Conservation (phyloP, 2,888 invertebrate species). For the Pristionchus entomophagus region DNA sequence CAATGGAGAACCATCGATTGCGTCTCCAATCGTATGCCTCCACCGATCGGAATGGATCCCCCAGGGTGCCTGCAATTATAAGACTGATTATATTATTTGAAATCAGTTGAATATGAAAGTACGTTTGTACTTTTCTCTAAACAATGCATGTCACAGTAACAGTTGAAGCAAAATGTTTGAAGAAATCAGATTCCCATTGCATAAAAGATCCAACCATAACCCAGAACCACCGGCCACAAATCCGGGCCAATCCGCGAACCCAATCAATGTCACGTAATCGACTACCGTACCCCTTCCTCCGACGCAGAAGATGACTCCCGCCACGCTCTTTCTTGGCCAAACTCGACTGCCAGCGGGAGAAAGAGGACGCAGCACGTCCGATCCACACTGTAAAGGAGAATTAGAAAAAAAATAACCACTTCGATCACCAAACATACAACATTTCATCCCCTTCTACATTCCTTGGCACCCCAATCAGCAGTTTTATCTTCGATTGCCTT, state of each 20-base stretch:
- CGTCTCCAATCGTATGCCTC: conserved; percentile 78
- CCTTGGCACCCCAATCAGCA: not conserved
- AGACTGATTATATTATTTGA: too few relatives aligned
- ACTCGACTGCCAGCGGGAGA: conserved; percentile 18
- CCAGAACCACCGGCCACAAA: too few relatives aligned
- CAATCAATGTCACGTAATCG: too few relatives aligned
- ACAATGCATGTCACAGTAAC: too few relatives aligned
- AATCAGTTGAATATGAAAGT: too few relatives aligned
- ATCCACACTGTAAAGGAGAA: conserved; percentile 19
- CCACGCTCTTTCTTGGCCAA: conserved; percentile 77
- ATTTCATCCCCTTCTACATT: not conserved
- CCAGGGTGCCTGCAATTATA: conserved; percentile 74
- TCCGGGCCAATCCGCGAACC: too few relatives aligned
- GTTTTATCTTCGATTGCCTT: too few relatives aligned
- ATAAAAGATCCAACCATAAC: too few relatives aligned
- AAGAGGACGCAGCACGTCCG: conserved; percentile 22
- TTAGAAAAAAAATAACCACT: not conserved
- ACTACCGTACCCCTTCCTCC: conserved; percentile 77
- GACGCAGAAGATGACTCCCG: conserved; percentile 79
- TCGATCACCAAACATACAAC: not conserved
- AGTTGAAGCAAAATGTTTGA: too few relatives aligned
- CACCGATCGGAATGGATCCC: conserved; percentile 78
- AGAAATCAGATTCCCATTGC: too few relatives aligned
- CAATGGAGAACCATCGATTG: conserved; percentile 78
- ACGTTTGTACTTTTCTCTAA: too few relatives aligned